Percentiles rank a stretch among this genome's conserved stretches.
These are phyloP conservation scores for Pterostichus madidus DNA, from an alignment of 2,888 invertebrate species.

Conservation along the genomic window DNA sequence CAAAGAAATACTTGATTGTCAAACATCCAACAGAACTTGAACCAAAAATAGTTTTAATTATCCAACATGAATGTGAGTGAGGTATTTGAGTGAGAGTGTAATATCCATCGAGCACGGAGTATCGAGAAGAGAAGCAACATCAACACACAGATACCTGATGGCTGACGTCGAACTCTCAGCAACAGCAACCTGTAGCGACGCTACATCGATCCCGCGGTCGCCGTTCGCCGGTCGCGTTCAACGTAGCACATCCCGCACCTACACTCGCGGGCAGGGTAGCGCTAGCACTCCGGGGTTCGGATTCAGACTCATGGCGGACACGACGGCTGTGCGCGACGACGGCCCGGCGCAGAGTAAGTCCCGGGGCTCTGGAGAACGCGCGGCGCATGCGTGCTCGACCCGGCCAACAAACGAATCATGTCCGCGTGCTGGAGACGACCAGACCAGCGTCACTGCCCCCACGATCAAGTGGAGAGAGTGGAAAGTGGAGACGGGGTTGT, in stretches of 20 bases:
- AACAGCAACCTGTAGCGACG: slow-evolving; percentile 60
- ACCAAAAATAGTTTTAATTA: too few species aligned
- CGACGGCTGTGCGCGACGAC: slow-evolving; percentile 73
- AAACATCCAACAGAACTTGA: too few species aligned
- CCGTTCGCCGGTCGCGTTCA: background rate
- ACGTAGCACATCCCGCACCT: slow-evolving; percentile 17
- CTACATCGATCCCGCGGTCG: slow-evolving; percentile 57
- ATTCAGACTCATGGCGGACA: slow-evolving; percentile 72
- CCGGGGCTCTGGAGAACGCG: slow-evolving; percentile 53
- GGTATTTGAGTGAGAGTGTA: too few species aligned
- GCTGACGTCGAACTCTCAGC: background rate
- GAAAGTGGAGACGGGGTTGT: background rate
- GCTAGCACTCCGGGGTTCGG: background rate
- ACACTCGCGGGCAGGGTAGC: slow-evolving; percentile 19
- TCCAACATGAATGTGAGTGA: too few species aligned
- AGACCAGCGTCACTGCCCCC: too few species aligned
- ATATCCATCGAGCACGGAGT: too few species aligned
- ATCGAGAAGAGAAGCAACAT: background rate
- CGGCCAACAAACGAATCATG: background rate
- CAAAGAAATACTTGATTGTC: too few species aligned
- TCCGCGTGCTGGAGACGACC: background rate
- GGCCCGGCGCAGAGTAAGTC: slow-evolving; percentile 62
- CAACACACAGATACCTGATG: slow-evolving; percentile 19
- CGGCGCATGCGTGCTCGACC: slow-evolving; percentile 40
- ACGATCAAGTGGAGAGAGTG: background rate